These are phyloP conservation scores for Limanda limanda DNA, from an alignment of 2,113 vertebrate species.

Conservation along the genomic window DNA sequence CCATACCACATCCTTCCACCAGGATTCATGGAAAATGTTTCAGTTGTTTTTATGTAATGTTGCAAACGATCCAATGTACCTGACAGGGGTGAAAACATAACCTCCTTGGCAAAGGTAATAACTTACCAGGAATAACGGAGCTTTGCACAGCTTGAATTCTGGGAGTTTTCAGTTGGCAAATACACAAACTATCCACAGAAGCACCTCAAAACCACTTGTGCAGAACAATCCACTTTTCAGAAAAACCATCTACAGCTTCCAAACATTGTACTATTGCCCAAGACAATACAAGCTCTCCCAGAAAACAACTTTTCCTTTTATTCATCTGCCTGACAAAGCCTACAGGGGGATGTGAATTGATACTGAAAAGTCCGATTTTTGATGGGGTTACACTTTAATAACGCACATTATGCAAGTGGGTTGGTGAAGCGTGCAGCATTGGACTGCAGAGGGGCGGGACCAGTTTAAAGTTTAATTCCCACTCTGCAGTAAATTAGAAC, in stretches of 20 bases:
- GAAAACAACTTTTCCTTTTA: conserved; percentile 23
- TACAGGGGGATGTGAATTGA: conserved; percentile 53
- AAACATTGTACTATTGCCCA: neutral
- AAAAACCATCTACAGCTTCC: neutral
- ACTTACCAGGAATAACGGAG: too few species aligned
- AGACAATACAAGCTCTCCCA: conserved; percentile 32
- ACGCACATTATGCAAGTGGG: conserved; percentile 70
- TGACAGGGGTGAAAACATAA: too few species aligned
- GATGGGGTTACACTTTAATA: conserved; percentile 50
- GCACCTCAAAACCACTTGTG: neutral
- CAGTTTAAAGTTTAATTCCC: conserved; percentile 78
- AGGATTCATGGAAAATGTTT: too few species aligned
- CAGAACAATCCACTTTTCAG: neutral
- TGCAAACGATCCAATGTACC: too few species aligned
- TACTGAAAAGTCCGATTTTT: conserved; percentile 40
- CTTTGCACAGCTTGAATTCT: neutral
- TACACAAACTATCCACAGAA: neutral
- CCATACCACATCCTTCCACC: too few species aligned
- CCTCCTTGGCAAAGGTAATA: neutral
- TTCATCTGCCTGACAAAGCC: conserved; percentile 35
- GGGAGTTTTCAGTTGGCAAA: neutral
- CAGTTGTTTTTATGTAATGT: too few species aligned
- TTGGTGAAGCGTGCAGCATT: conserved; percentile 64
- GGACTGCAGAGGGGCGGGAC: conserved; percentile 68
- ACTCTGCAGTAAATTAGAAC: conserved; percentile 83